Evolutionary conservation across 2,888 invertebrate species (phyloP).

Genomic region (Euphydryas editha): DNA sequence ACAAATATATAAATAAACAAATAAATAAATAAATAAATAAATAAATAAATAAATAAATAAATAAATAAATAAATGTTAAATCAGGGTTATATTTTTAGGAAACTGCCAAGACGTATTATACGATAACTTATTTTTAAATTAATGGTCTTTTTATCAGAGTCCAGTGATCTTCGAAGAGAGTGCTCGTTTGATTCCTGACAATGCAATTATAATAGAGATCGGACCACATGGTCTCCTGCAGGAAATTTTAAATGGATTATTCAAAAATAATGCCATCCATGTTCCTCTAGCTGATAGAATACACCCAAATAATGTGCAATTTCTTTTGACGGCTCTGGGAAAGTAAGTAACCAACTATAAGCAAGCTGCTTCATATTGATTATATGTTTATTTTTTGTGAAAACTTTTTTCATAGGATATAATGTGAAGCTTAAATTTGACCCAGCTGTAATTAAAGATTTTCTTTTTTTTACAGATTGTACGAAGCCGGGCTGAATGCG

Average conservation of each 20-base stretch:
- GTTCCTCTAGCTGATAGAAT: slow-evolving; percentile 89
- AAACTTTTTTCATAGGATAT: too few species aligned
- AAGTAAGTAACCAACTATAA: slow-evolving; percentile 76
- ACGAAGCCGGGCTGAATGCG: slow-evolving; percentile 89
- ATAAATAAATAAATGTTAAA: too few species aligned
- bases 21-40: too few species aligned
- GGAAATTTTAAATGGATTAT: slow-evolving; percentile 91
- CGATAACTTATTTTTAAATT: not conserved
- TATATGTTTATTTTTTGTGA: not conserved
- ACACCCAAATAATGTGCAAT: slow-evolving; percentile 85
- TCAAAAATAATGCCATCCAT: slow-evolving; percentile 87
- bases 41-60: too few species aligned
- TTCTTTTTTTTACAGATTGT: slow-evolving; percentile 69
- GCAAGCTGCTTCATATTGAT: not conserved
- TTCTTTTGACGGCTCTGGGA: slow-evolving; percentile 85
- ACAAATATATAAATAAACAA: too few species aligned
- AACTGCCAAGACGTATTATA: too few species aligned
- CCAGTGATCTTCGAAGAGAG: slow-evolving; percentile 93
- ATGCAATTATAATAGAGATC: slow-evolving; percentile 93
- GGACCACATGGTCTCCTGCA: slow-evolving; percentile 95
- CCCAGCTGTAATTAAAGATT: not conserved
- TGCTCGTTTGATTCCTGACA: slow-evolving; percentile 88
- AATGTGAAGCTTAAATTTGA: not conserved
- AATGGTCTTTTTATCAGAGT: slow-evolving; percentile 59
- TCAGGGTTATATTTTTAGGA: too few species aligned